Conservation (phyloP, 1,140 invertebrate genomes). For the Cotesia chilonis region DNA sequence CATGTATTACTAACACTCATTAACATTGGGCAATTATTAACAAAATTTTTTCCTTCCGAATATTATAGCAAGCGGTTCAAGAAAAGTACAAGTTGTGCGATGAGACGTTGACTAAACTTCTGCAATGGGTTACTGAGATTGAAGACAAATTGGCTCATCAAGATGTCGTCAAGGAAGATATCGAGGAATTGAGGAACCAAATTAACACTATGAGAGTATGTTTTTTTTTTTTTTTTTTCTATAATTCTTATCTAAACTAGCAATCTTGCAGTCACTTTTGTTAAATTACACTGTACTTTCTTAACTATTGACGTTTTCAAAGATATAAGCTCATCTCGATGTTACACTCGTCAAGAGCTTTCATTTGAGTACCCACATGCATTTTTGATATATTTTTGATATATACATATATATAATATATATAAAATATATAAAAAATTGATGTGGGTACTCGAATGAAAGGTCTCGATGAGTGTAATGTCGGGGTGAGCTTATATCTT, state of each 20-base stretch:
- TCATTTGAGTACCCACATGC: too few relatives aligned
- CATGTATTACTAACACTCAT: conserved; percentile 28
- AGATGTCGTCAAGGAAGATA: conserved; percentile 86
- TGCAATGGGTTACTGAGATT: conserved; percentile 87
- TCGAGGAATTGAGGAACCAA: conserved; percentile 88
- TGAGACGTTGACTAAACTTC: conserved; percentile 82
- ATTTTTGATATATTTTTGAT: too few relatives aligned
- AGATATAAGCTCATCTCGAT: too few relatives aligned
- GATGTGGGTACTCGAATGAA: too few relatives aligned
- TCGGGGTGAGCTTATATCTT: too few relatives aligned
- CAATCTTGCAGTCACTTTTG: too few relatives aligned
- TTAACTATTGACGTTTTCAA: too few relatives aligned
- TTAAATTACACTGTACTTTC: too few relatives aligned
- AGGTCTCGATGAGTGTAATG: too few relatives aligned
- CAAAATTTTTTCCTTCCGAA: conserved; percentile 29
- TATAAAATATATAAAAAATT: too few relatives aligned
- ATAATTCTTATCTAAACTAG: background rate
- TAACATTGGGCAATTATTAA: conserved; percentile 28
- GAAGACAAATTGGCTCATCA: conserved; percentile 89
- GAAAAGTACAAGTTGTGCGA: conserved; percentile 92
- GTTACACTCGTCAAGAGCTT: too few relatives aligned
- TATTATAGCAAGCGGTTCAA: conserved; percentile 86
- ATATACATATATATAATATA: too few relatives aligned
- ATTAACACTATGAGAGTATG: conserved; percentile 86
- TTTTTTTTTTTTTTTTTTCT: background rate